Evolutionary conservation across 2,888 invertebrate genomes (phyloP).

Genomic region (Volucella zonaria): DNA sequence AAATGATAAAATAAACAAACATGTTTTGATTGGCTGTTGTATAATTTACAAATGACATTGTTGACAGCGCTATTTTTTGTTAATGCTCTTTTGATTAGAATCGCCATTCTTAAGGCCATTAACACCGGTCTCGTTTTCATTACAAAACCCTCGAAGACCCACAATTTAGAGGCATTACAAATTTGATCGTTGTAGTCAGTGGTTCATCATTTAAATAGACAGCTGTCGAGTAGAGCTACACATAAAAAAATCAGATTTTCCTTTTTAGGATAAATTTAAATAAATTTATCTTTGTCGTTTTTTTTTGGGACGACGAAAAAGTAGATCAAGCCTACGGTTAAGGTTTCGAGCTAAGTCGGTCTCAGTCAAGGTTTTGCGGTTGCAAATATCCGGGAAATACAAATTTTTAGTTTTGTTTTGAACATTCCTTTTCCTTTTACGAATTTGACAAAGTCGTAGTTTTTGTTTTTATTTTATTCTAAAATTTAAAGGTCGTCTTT

Average conservation of each 20-base stretch:
- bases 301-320: slow-evolving; percentile 10
- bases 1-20: slow-evolving; percentile 19
- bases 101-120: slow-evolving; percentile 59
- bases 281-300: background rate
- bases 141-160: slow-evolving; percentile 48
- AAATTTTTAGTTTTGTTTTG: background rate
- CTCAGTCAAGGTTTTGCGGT: slow-evolving; percentile 60
- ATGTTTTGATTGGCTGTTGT: slow-evolving; percentile 36
- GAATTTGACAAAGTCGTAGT: slow-evolving; percentile 4
- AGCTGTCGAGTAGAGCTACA: background rate
- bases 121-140: slow-evolving; percentile 44
- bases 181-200: slow-evolving; percentile 25
- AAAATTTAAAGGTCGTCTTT: too few relatives aligned
- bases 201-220: slow-evolving; percentile 42
- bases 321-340: slow-evolving; percentile 28
- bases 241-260: background rate
- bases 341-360: slow-evolving; percentile 35
- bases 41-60: slow-evolving; percentile 47
- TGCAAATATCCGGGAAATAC: slow-evolving; percentile 26
- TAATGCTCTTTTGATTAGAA: slow-evolving; percentile 14
- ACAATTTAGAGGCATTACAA: slow-evolving; percentile 41
- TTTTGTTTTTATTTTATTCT: slow-evolving; percentile 1
- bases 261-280: background rate
- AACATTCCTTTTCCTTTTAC: background rate
- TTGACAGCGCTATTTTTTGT: slow-evolving; percentile 30